Evolutionary conservation across 2,797 vertebrate genomes (phyloP), one percentile per base, ranked within the genome.

Genomic region (Octomys mimax): DNA sequence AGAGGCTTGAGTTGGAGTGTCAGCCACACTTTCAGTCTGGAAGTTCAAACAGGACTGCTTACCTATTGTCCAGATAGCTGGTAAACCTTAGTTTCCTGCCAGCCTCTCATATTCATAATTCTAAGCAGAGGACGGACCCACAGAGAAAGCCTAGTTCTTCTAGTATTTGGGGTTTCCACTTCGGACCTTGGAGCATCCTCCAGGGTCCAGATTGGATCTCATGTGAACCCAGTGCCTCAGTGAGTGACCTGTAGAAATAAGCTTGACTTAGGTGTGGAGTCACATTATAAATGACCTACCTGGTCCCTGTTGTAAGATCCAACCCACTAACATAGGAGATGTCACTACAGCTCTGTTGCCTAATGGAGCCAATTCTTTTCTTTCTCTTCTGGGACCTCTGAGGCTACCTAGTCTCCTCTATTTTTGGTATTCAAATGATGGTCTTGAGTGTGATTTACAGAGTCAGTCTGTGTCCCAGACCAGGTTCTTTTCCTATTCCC

Each of bases 31-130:
- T 33, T 52, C 24, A 42, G 46, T 39, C 22, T 71, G 75, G 64
- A 24, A 16, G 22, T 52, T 75, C 57, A 3, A 39, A 59, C 12
- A 71, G 54, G 18, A 13, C 24, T 57, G 24, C 39, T 59, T 1
- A 6, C 19, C 39, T 0, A 4, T 6, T 1, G 0, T 18, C 31
- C 6, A 0, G 31, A 52, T 18, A 36, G 28, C 54, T 6, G 39
- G 52, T 2, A 31, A n/a, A 28, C 64, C 31, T 39, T 73, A n/a
- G 36, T n/a, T 42, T 91, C 77, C 26, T 26, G 24, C 21, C 26
- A 54, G 10, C 10, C 66, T 5, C 36, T n/a, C 16, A 0, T 2
- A 8, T 39, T 6, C 54, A 52, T 24, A 71, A 2, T 64, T 16
- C 85, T n/a, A 12, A 82, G 61, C n/a, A 10, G 31, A 68, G 1